These are phyloP conservation scores for Suricata suricatta DNA, from an alignment of 2,113 vertebrate genomes.

Conservation along the genomic window DNA sequence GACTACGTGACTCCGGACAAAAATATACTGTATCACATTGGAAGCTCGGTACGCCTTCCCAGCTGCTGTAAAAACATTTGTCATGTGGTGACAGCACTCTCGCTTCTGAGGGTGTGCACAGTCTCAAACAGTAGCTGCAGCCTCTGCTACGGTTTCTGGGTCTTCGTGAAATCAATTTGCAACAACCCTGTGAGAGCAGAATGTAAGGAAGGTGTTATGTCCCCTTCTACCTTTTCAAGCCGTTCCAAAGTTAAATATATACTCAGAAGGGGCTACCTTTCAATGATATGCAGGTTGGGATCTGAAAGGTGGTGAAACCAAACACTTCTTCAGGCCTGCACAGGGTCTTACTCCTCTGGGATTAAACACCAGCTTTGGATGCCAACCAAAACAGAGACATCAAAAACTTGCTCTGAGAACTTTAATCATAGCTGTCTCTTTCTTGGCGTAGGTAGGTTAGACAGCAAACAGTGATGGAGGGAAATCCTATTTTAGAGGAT, in stretches of 20 bases:
- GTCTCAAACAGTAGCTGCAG: background rate
- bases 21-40: slow-evolving; percentile 54
- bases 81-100: slow-evolving; percentile 35
- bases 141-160: background rate
- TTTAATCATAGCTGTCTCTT: background rate
- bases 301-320: background rate
- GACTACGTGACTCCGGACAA: slow-evolving; percentile 49
- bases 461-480: background rate
- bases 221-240: background rate
- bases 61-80: slow-evolving; percentile 49
- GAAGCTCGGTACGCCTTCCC: background rate
- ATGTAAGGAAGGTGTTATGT: background rate
- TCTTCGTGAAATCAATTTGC: background rate
- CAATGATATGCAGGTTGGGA: background rate
- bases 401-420: background rate
- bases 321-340: background rate
- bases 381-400: background rate
- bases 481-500: background rate
- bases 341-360: background rate
- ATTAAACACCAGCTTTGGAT: background rate
- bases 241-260: background rate
- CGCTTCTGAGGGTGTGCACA: background rate
- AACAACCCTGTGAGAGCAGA: background rate
- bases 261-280: background rate
- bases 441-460: background rate